Conservation (phyloP, 2,888 invertebrate species). For the Macropis europaea region DNA sequence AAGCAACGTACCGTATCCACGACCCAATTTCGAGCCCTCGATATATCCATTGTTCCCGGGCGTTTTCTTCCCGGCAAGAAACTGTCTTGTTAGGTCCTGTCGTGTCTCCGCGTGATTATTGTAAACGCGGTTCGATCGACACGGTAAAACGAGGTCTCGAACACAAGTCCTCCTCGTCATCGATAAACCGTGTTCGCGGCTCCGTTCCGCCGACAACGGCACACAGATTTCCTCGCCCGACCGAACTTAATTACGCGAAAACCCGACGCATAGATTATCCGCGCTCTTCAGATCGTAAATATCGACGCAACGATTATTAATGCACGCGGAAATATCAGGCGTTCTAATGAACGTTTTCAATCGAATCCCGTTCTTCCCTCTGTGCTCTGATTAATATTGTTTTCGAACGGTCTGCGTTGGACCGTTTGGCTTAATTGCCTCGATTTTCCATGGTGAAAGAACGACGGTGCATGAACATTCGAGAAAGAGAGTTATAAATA, state of each 20-base stretch:
- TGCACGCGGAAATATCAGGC: constrained; percentile 33
- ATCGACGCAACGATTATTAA: constrained; percentile 38
- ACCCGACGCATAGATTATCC: constrained; percentile 24
- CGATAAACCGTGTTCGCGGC: constrained; percentile 24
- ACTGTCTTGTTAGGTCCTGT: neutral
- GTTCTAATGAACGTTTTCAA: constrained; percentile 19
- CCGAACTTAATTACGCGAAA: constrained; percentile 45
- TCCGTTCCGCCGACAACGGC: constrained; percentile 1
- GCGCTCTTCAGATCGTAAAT: constrained; percentile 30
- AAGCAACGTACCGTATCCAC: no score
- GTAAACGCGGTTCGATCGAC: constrained; percentile 38
- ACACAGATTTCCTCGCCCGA: constrained; percentile 23
- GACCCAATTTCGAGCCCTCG: constrained; percentile 7
- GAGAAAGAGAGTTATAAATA: no score
- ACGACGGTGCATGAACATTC: no score
- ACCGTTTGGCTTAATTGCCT: no score
- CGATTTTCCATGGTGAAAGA: no score
- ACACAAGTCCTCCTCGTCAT: constrained; percentile 50
- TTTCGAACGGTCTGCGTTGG: no score
- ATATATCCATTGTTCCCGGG: constrained; percentile 14
- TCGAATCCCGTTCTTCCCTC: constrained; percentile 10
- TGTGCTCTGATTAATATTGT: constrained; percentile 3
- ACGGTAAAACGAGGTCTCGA: constrained; percentile 30
- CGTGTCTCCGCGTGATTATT: constrained; percentile 24
- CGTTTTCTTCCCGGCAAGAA: neutral